These are phyloP conservation scores for Hermaeophaga mercurialis DNA, from an alignment of 2,888 invertebrate genomes.

Conservation along the genomic window DNA sequence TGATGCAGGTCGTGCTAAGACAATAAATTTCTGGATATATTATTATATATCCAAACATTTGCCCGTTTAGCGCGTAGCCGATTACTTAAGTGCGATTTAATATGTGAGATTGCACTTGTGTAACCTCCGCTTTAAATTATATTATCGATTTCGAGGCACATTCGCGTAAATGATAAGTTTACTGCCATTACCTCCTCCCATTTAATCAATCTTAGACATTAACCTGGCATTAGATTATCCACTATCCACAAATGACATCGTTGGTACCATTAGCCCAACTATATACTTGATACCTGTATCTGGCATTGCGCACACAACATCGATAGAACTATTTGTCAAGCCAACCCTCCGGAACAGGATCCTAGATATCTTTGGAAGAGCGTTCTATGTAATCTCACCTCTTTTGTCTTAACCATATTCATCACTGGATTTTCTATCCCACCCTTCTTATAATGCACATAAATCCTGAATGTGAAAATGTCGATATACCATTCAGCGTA, in stretches of 20 bases:
- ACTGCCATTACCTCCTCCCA: not conserved
- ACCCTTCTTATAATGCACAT: constrained; percentile 28
- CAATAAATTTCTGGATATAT: no score
- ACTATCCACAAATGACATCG: constrained; percentile 12
- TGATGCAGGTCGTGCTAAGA: no score
- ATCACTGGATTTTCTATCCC: constrained; percentile 38
- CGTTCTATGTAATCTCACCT: constrained; percentile 41
- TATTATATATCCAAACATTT: no score
- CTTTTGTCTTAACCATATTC: constrained; percentile 47
- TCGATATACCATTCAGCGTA: constrained; percentile 37
- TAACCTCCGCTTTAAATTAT: no score
- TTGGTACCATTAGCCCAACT: constrained; percentile 20
- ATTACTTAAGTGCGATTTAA: no score
- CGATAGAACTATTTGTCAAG: constrained; percentile 40
- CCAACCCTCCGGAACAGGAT: constrained; percentile 43
- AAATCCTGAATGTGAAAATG: constrained; percentile 32
- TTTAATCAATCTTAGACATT: constrained; percentile 18
- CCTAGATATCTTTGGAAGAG: constrained; percentile 43
- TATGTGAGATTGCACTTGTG: no score
- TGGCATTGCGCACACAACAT: constrained; percentile 33
- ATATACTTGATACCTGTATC: constrained; percentile 34
- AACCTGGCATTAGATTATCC: constrained; percentile 5
- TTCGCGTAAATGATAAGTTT: not conserved
- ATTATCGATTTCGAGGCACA: no score
- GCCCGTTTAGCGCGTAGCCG: no score